Evolutionary conservation across 23 tunicate genomes (phyloP), one percentile per base, ranked within the genome.

Genomic region (Botrylloides violaceus): DNA sequence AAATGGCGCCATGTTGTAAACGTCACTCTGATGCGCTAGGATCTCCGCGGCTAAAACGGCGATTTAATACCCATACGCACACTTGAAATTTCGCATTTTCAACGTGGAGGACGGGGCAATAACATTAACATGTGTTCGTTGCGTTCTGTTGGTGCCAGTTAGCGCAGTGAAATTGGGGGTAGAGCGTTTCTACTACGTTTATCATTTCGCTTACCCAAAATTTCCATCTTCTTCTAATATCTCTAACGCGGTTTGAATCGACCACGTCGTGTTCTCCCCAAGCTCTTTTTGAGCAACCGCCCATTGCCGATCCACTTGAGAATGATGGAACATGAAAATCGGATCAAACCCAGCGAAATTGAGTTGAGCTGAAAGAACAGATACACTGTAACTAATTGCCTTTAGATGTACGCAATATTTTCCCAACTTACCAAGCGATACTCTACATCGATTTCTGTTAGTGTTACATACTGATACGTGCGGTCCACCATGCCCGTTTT

Each of bases 311-410:
- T 68, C 74, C 0, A 68, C 74, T 68, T 68, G 74, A 7, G 74
- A 32, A 22, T 68, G 74, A 28, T 68, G 74, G 29, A 37, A 32
- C 74, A 68, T 68, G 61, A 68, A 68, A 23, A 68, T 19, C 21
- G 74, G 74, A 22, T 68, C 74, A 25, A 68, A 68, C n/a, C 74
- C 74, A 22, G 74, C 74, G 37, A 36, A 68, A 12, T 36, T 68
- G 21, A 68, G 37, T 6, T n/a, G 27, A 68, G 74, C 74, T 43
- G 53, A 43, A 7, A 43, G 15, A 43, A 9, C 9, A 9, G 9
- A 7, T 43, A 43, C 53, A n/a, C n/a, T n/a, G n/a, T n/a, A n/a
- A n/a, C n/a, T n/a, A n/a, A n/a, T n/a, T 7, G 15, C 53, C 53
- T 15, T 9, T 43, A 43, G 15, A 43, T 43, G 53, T n/a, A n/a